phyloP scores from a whole-genome alignment of 2,888 invertebrate genomes.

The Chouioia cunea region DNA sequence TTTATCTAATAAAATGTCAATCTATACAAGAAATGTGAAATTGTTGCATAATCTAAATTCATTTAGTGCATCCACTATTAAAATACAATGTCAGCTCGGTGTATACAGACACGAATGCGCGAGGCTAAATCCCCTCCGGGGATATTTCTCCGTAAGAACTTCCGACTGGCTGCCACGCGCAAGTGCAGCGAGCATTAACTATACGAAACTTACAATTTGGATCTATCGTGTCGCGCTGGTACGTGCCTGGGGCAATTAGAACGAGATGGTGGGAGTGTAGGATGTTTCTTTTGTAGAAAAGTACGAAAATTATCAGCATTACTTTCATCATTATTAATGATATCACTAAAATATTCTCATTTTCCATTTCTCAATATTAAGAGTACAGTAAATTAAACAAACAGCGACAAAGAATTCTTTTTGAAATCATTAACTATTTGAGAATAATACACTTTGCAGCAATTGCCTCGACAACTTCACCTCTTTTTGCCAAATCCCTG shows the following conservation, averaged over 20 bases:
- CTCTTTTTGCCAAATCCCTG: not conserved
- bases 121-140: constrained; percentile 52
- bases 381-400: no score
- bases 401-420: no score
- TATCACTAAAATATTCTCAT: no score
- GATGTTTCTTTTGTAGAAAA: not conserved
- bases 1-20: no score
- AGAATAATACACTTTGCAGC: no score
- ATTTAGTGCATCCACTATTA: no score
- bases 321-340: not conserved
- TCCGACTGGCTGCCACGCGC: constrained; percentile 3
- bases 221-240: constrained; percentile 23
- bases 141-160: constrained; percentile 46
- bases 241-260: constrained; percentile 28
- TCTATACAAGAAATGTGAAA: no score
- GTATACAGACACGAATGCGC: constrained; percentile 50
- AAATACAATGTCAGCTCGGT: not conserved
- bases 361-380: no score
- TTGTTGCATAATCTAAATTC: no score
- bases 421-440: no score
- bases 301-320: not conserved
- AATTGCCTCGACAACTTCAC: no score
- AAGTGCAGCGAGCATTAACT: constrained; percentile 29
- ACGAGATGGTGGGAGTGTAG: no score
- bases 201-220: constrained; percentile 34